phyloP scores from a whole-genome alignment of 92 coral and sea anemone genomes.

The Porites cylindrica region DNA sequence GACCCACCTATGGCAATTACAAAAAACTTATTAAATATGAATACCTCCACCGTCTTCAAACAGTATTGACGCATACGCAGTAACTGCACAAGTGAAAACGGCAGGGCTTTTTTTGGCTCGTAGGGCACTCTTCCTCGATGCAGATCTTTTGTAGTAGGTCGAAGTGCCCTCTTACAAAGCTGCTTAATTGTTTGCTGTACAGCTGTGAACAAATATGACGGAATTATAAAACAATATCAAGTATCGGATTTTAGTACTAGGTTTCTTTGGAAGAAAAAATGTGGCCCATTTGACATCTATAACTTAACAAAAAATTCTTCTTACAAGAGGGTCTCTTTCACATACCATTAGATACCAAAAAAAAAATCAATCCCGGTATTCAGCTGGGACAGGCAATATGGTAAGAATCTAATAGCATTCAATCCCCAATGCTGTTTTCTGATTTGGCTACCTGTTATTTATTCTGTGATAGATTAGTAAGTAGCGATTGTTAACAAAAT shows the following conservation, averaged over 20 bases:
- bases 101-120: too few relatives aligned
- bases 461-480: too few relatives aligned
- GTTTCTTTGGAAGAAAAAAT: background rate
- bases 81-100: conserved; percentile 32
- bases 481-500: too few relatives aligned
- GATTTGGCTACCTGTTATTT: too few relatives aligned
- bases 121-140: conserved; percentile 14
- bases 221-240: background rate
- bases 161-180: conserved; percentile 46
- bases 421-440: too few relatives aligned
- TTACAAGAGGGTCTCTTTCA: too few relatives aligned
- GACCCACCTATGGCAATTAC: background rate
- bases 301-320: too few relatives aligned
- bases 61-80: conserved; percentile 49
- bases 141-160: conserved; percentile 43
- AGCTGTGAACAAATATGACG: conserved; percentile 4
- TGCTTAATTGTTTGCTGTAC: conserved; percentile 56
- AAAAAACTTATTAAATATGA: background rate
- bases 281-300: too few relatives aligned
- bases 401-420: too few relatives aligned
- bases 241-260: background rate
- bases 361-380: too few relatives aligned
- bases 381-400: too few relatives aligned
- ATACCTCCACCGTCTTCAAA: conserved; percentile 55
- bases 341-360: too few relatives aligned